A percentile compares a stretch with the other conserved stretches of the same genome.
phyloP scores from a whole-genome alignment of 2,113 vertebrate genomes.

The Sturnira hondurensis region DNA sequence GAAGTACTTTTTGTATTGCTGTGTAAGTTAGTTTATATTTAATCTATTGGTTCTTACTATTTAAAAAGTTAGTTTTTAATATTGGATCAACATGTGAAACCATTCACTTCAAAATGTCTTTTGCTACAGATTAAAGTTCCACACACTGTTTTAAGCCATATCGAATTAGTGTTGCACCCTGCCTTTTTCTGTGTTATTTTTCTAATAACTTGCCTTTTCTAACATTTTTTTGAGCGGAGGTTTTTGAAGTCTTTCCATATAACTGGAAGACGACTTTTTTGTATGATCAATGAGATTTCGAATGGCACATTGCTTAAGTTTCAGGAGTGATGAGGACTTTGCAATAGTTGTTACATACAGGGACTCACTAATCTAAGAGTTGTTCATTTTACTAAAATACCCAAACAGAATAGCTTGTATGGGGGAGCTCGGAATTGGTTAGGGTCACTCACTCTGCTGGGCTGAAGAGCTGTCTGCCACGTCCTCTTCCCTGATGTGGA shows the following conservation, averaged over 20 bases:
- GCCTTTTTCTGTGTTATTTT: not conserved
- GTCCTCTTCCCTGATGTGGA: not conserved
- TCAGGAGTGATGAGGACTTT: conserved; percentile 5
- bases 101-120: conserved; percentile 18
- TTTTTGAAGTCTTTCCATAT: not conserved
- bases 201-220: not conserved
- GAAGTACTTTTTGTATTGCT: not conserved
- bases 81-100: not conserved
- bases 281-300: not conserved
- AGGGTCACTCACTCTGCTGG: not conserved
- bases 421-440: not conserved
- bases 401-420: not conserved
- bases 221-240: not conserved
- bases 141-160: not conserved
- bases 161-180: not conserved
- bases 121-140: not conserved
- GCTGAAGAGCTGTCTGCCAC: not conserved
- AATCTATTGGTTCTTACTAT: not conserved
- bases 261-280: not conserved
- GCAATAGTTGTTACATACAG: not conserved
- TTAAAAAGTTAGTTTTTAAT: not conserved
- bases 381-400: not conserved
- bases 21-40: not conserved
- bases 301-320: not conserved
- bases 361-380: not conserved